These are phyloP conservation scores for Taxidea taxus DNA, from an alignment of 2,113 vertebrate genomes.

Conservation along the genomic window DNA sequence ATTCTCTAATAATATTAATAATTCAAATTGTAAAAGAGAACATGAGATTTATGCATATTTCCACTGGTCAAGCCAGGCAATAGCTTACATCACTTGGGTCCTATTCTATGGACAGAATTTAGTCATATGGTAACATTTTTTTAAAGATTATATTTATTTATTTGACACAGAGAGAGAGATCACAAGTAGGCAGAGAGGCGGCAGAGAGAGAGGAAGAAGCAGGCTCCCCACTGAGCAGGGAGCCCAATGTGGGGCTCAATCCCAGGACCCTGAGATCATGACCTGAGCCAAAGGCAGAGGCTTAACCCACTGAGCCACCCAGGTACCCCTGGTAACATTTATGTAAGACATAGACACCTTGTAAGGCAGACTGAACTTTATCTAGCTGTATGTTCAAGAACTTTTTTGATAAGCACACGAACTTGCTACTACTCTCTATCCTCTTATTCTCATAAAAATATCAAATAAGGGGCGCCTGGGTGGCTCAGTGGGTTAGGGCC, in stretches of 20 bases:
- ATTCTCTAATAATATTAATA: not conserved
- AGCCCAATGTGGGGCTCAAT: too few relatives aligned
- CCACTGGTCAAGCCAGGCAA: not conserved
- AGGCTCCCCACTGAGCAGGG: too few relatives aligned
- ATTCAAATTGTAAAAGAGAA: not conserved
- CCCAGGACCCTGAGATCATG: too few relatives aligned
- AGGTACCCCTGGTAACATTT: not conserved
- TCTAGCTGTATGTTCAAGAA: not conserved
- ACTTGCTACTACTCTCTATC: not conserved
- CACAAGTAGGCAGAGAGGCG: too few relatives aligned
- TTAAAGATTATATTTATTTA: too few relatives aligned
- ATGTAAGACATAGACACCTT: not conserved
- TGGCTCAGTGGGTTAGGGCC: too few relatives aligned
- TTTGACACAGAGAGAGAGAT: too few relatives aligned
- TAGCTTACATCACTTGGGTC: not conserved
- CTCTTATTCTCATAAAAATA: not conserved
- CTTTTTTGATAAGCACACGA: not conserved
- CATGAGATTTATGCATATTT: not conserved
- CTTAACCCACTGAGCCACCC: too few relatives aligned
- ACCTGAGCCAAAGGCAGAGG: too few relatives aligned
- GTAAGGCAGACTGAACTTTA: not conserved
- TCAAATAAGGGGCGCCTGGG: too few relatives aligned
- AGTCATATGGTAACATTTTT: not conserved
- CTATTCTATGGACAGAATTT: not conserved
- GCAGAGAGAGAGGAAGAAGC: too few relatives aligned